Percentiles rank a stretch among this genome's conserved stretches.
Evolutionary conservation across 2,113 vertebrate genomes (phyloP).

Genomic region (Indri indri): DNA sequence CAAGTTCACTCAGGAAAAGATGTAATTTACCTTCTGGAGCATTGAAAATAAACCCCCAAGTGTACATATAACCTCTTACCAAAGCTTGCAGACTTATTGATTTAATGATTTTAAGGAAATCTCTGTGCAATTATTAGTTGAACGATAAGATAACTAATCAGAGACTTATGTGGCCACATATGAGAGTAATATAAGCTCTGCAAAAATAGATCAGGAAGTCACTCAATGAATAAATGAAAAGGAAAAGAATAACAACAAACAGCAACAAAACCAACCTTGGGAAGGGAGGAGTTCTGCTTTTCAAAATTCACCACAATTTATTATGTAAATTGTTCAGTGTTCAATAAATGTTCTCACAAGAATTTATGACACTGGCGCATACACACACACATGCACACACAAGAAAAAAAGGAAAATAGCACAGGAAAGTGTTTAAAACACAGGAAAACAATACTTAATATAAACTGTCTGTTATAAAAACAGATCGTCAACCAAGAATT

Average conservation of each 20-base stretch:
- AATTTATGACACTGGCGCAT: neutral
- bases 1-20: neutral
- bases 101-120: neutral
- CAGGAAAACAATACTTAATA: neutral
- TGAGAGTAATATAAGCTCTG: neutral
- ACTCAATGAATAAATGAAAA: neutral
- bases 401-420: too few species aligned
- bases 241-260: neutral
- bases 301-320: neutral
- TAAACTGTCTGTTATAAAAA: neutral
- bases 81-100: neutral
- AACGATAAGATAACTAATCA: neutral
- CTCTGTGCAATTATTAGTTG: neutral
- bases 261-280: neutral
- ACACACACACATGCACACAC: neutral
- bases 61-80: neutral
- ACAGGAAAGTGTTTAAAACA: too few species aligned
- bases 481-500: neutral
- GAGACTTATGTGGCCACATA: too few species aligned
- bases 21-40: neutral
- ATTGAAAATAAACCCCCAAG: neutral
- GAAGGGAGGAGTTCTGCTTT: neutral
- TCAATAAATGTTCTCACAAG: neutral
- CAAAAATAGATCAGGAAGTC: neutral
- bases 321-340: neutral